Percentiles rank a stretch among this genome's conserved stretches.
phyloP scores from a whole-genome alignment of 2,888 invertebrate species.

The Microchrysa polita region DNA sequence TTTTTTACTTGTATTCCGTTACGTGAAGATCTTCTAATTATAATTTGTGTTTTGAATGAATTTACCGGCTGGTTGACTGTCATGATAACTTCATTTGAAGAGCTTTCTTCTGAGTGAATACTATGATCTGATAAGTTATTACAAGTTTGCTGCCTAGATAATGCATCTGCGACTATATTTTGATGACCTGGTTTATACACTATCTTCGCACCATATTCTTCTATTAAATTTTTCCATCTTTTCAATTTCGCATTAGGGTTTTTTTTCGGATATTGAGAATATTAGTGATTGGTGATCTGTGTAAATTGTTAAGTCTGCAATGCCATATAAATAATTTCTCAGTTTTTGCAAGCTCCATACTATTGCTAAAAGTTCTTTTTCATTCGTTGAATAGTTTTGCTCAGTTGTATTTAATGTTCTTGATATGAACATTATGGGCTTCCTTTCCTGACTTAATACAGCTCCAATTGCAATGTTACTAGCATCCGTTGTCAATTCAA shows the following conservation, averaged over 20 bases:
- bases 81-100: background rate
- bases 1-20: too few species aligned
- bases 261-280: slow-evolving; percentile 50
- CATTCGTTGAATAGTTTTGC: slow-evolving; percentile 55
- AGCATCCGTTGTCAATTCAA: background rate
- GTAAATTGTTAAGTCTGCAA: slow-evolving; percentile 50
- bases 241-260: too few species aligned
- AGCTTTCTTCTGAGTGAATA: slow-evolving; percentile 10
- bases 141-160: background rate
- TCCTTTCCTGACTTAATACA: too few species aligned
- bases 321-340: slow-evolving; percentile 58
- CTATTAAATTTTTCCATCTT: too few species aligned
- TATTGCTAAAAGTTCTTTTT: slow-evolving; percentile 59
- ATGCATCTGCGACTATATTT: slow-evolving; percentile 55
- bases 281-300: slow-evolving; percentile 50
- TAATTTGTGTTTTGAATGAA: too few species aligned
- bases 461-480: too few species aligned
- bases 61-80: background rate
- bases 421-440: slow-evolving; percentile 53
- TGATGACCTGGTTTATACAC: slow-evolving; percentile 60
- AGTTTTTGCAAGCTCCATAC: slow-evolving; percentile 59
- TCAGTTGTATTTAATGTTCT: slow-evolving; percentile 54
- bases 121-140: background rate
- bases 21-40: too few species aligned
- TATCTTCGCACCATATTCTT: slow-evolving; percentile 52